These are phyloP conservation scores for Halictus quadricinctus DNA, from an alignment of 2,888 invertebrate species.

Conservation along the genomic window DNA sequence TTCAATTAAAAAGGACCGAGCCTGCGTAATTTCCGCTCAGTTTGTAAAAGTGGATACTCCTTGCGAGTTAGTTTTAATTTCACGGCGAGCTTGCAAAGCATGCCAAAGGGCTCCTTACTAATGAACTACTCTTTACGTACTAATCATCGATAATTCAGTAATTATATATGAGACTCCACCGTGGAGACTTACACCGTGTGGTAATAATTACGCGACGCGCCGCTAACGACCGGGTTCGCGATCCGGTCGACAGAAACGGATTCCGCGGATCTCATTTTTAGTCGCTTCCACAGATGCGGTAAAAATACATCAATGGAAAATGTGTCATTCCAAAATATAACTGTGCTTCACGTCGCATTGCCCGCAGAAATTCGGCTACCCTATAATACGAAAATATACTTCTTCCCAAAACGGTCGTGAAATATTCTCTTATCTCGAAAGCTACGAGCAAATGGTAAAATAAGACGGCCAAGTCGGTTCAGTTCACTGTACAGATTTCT, in stretches of 20 bases:
- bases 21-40: slow-evolving; percentile 10
- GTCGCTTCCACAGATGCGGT: neutral
- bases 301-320: neutral
- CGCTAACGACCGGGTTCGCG: slow-evolving; percentile 22
- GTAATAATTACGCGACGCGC: slow-evolving; percentile 34
- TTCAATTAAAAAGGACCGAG: slow-evolving; percentile 32
- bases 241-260: slow-evolving; percentile 9
- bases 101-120: slow-evolving; percentile 41
- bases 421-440: neutral
- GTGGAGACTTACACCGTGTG: too few species aligned
- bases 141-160: slow-evolving; percentile 46
- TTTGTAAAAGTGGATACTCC: slow-evolving; percentile 26
- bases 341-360: neutral
- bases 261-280: slow-evolving; percentile 13
- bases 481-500: neutral
- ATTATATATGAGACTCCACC: slow-evolving; percentile 38
- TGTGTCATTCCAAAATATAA: neutral
- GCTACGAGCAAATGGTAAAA: neutral
- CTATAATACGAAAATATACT: neutral
- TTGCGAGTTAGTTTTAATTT: slow-evolving; percentile 49
- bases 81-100: slow-evolving; percentile 35
- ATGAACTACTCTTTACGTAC: slow-evolving; percentile 43
- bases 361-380: neutral
- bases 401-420: neutral
- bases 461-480: neutral